Base-by-base conservation (phyloP, 2,888 invertebrate species). In the Oligia strigilis region DNA sequence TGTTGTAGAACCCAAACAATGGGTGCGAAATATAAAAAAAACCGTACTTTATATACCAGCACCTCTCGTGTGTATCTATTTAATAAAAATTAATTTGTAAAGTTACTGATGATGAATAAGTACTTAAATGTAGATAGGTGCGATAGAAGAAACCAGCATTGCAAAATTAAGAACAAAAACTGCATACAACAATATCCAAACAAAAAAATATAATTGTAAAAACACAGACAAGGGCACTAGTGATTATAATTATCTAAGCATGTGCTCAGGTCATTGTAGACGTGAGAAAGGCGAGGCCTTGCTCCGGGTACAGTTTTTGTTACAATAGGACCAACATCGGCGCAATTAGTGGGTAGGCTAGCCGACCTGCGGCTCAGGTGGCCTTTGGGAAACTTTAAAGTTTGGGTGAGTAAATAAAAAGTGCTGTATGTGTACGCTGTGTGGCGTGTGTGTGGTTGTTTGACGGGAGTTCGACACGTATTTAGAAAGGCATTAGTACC, bases 201-300 rank as follows among this genome's bases (percentile, higher is more conserved):
- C 62, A 78, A 80, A 84, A 49, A 87, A 80, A 64, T 1, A 71
- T 81, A 73, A 80, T 86, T 77, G 71, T 75, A 80, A n/a, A 62
- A 76, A 75, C 66, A 73, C 70, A 74, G 75, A n/a, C 89, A 88
- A 88, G 82, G 87, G 87, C 71, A 81, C 29, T 36, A 75, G 75
- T 80, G 76, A 85, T 87, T 88, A 88, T 87, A 79, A 88, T 88
- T 85, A 87, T 86, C 83, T 87, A 86, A 86, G 81, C 82, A 76
- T 77, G 77, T 79, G 71, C 73, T 78, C 80, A 78, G 83, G 83
- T 81, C 83, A 73, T 71, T 80, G 83, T 81, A 76, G 71, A 90
- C 90, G 90, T 89, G 90, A 88, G 89, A 90, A 83, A 84, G 84
- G 81, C 82, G 70, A 87, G 85, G 80, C 89, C 89, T 88, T 88